Percentiles rank a stretch among this genome's conserved stretches.
Conservation (phyloP, 2,888 invertebrate species). For the Mimachlamys varia region DNA sequence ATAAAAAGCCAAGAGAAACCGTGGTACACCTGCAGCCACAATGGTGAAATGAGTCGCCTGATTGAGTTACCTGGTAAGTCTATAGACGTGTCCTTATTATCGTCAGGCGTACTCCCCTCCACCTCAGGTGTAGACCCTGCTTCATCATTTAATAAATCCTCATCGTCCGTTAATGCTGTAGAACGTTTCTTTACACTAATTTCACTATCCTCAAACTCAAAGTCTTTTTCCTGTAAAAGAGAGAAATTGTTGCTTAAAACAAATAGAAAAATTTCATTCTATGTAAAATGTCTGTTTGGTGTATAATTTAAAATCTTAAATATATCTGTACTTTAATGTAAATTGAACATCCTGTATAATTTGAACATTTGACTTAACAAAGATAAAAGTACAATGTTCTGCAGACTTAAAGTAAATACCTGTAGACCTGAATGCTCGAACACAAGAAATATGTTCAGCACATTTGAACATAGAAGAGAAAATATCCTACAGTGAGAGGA, state of each 20-base stretch:
- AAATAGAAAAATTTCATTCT: too few species aligned
- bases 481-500: too few species aligned
- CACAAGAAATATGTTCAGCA: too few species aligned
- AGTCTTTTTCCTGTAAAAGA: constrained; percentile 70
- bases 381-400: background rate
- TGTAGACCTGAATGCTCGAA: background rate
- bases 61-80: constrained; percentile 16
- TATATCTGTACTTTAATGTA: too few species aligned
- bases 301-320: too few species aligned
- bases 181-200: constrained; percentile 52
- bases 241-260: background rate
- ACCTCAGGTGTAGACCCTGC: constrained; percentile 60
- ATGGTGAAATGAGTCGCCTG: background rate
- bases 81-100: constrained; percentile 56
- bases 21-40: background rate
- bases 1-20: background rate
- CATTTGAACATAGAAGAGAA: too few species aligned
- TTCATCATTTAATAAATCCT: constrained; percentile 67
- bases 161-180: constrained; percentile 64
- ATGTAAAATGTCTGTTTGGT: too few species aligned
- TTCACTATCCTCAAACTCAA: constrained; percentile 66
- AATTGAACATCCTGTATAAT: too few species aligned
- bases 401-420: background rate
- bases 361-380: too few species aligned
- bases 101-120: constrained; percentile 49